Base-by-base conservation (phyloP, 2,113 vertebrate species). In the Chelonoidis abingdonii region DNA sequence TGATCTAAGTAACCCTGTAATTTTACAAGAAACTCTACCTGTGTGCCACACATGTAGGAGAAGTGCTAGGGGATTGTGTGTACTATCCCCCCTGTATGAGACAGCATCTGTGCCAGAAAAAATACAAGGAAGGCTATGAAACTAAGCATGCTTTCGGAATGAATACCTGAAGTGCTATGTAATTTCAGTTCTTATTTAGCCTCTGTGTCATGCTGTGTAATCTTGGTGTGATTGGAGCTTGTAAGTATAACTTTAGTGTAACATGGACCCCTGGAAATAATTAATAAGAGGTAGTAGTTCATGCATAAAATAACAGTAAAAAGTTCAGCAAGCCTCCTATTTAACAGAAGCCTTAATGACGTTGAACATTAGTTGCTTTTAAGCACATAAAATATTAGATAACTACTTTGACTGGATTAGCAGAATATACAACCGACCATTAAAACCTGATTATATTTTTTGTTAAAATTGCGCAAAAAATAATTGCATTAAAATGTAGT, bases 301-400 rank as follows among this genome's bases (percentile, higher is more conserved):
- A 1, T 83, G 56, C 49, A 93, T 65, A 85, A 94, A 97, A 88
- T 92, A 89, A 17, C 13, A 96, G 44, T 80, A 93, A 87, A 82
- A 97, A 95, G 81, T 97, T 97, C 79, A 97, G 69, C 19, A 95
- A 95, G 78, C 8, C 41, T 83, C 96, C 86, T 96, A 88, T 84
- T 97, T 97, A 97, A 98, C 91, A 92, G 50, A 98, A 96, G 84
- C 56, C 19, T 89, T 97, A 96, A 98, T 95, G 92, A 97, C 98
- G 91, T 95, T 95, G 93, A 98, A 97, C 88, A 96, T 97, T 94
- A 97, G 92, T 96, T 98, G 86, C 83, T 97, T 97, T 98, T 96
- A 94, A 97, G 89, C 41, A 94, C 16, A 90, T 96, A 80, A 88
- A 95, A 29, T 86, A 96, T 92, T 95, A 97, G 97, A 96, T 91